These are phyloP conservation scores for Platyrinchus mystaceus DNA, from an alignment of 2,797 vertebrate species.

Conservation along the genomic window DNA sequence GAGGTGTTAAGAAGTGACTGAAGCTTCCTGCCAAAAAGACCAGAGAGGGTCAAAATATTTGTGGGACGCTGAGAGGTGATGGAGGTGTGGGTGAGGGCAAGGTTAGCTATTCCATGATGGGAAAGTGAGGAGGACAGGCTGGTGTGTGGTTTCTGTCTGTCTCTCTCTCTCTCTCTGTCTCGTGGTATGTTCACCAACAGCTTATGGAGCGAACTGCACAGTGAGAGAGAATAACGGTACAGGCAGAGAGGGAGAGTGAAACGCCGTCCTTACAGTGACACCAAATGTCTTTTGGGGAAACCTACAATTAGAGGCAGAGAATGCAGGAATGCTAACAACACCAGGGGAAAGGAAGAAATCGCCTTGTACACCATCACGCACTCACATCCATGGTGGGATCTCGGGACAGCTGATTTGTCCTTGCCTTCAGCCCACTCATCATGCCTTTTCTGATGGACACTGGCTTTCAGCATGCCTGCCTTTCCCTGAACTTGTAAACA, in stretches of 20 bases:
- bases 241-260: constrained; percentile 59
- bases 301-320: constrained; percentile 67
- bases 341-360: background rate
- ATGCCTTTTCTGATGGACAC: background rate
- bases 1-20: constrained; percentile 38
- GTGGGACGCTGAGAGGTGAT: constrained; percentile 29
- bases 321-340: constrained; percentile 5
- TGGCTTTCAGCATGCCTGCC: background rate
- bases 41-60: constrained; percentile 59
- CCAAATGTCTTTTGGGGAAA: constrained; percentile 81
- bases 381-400: background rate
- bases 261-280: constrained; percentile 79
- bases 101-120: constrained; percentile 66
- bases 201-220: constrained; percentile 21
- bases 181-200: constrained; percentile 21
- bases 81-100: constrained; percentile 62
- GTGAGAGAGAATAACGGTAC: constrained; percentile 48
- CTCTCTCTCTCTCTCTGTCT: constrained; percentile 18
- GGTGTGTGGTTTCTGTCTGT: constrained; percentile 30
- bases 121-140: constrained; percentile 22
- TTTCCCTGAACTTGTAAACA: background rate
- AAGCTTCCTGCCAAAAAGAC: constrained; percentile 61
- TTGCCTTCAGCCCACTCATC: background rate
- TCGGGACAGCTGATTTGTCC: background rate
- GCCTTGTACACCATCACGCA: background rate